phyloP scores from a whole-genome alignment of 2,797 vertebrate genomes.

The Channallabes apus region DNA sequence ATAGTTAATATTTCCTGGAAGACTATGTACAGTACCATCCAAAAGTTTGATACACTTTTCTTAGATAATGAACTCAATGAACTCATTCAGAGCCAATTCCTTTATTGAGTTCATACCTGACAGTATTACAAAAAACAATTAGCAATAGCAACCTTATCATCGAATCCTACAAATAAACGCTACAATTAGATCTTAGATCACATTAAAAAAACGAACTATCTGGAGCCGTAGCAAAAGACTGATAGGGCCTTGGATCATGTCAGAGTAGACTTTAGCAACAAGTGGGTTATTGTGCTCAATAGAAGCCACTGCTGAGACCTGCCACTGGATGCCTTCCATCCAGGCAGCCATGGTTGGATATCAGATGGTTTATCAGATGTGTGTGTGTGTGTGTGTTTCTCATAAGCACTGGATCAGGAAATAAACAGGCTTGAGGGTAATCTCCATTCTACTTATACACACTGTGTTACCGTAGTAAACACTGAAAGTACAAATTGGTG shows the following conservation, averaged over 20 bases:
- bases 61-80: conserved; percentile 14
- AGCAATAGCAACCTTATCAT: conserved; percentile 35
- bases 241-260: conserved; percentile 44
- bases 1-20: neutral
- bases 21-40: neutral
- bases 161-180: conserved; percentile 38
- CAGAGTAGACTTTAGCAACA: conserved; percentile 49
- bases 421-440: conserved; percentile 60
- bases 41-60: neutral
- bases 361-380: conserved; percentile 52
- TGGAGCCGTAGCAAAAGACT: conserved; percentile 33
- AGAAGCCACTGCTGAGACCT: conserved; percentile 41
- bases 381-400: conserved; percentile 36
- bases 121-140: conserved; percentile 2
- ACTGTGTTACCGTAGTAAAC: conserved; percentile 62
- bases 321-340: conserved; percentile 54
- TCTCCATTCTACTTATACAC: conserved; percentile 61
- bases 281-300: conserved; percentile 48
- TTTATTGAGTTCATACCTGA: neutral
- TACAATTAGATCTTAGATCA: conserved; percentile 29
- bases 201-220: conserved; percentile 33
- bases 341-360: conserved; percentile 47
- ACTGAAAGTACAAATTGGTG: conserved; percentile 61
- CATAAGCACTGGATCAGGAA: conserved; percentile 45
- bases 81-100: conserved; percentile 36